Evolutionary conservation across 2,888 invertebrate species (phyloP).

Genomic region (Microdon myrmicae): DNA sequence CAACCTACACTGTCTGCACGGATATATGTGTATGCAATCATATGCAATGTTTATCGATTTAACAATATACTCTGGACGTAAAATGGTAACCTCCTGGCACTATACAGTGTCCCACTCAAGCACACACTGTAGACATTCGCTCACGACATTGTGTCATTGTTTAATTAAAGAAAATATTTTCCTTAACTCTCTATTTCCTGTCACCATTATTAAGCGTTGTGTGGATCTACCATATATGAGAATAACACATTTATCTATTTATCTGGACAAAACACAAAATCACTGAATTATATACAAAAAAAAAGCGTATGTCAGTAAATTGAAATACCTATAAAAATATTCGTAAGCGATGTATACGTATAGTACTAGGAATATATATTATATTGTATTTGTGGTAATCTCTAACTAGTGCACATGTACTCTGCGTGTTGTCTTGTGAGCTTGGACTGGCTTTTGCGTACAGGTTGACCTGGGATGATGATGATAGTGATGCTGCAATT

Average conservation of each 20-base stretch:
- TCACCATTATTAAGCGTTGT: conserved; percentile 44
- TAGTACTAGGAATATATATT: conserved; percentile 19
- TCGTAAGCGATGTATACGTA: conserved; percentile 17
- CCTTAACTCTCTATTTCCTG: conserved; percentile 54
- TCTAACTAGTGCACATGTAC: conserved; percentile 33
- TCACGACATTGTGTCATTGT: conserved; percentile 44
- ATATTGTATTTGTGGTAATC: conserved; percentile 13
- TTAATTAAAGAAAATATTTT: conserved; percentile 56
- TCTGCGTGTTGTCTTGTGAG: conserved; percentile 20
- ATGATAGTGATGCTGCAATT: too few species aligned
- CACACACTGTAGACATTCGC: too few species aligned
- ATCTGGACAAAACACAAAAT: conserved; percentile 31
- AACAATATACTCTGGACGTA: too few species aligned
- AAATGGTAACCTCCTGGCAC: too few species aligned
- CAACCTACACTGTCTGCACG: too few species aligned
- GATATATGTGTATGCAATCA: too few species aligned
- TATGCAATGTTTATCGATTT: too few species aligned
- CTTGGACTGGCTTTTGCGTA: too few species aligned
- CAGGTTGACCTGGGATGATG: too few species aligned
- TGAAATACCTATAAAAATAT: conserved; percentile 11
- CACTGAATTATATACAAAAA: conserved; percentile 29
- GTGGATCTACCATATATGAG: conserved; percentile 7
- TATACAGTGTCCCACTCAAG: too few species aligned
- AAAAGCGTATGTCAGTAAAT: conserved; percentile 53
- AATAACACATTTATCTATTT: conserved; percentile 58